These are phyloP conservation scores for Prunella strophiata DNA, from an alignment of 2,797 vertebrate genomes.

Conservation along the genomic window DNA sequence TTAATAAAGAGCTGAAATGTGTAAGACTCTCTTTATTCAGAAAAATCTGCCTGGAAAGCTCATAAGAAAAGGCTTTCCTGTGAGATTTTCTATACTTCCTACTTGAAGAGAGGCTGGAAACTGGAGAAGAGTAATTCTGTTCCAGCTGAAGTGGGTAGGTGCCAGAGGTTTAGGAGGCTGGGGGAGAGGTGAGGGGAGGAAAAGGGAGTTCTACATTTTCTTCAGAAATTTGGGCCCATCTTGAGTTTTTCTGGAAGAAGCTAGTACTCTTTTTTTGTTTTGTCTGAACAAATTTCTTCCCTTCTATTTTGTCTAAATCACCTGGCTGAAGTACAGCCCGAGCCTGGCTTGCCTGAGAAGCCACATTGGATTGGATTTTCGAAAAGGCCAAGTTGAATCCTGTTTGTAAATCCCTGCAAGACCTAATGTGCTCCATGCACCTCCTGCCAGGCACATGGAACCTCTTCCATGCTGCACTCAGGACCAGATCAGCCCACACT, in stretches of 20 bases:
- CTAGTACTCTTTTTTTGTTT: neutral
- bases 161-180: constrained; percentile 46
- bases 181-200: neutral
- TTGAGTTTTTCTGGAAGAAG: neutral
- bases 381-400: neutral
- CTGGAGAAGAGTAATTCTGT: constrained; percentile 35
- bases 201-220: neutral
- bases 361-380: neutral
- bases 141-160: constrained; percentile 29
- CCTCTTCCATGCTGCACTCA: neutral
- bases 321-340: neutral
- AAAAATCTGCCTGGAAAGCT: constrained; percentile 65
- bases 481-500: neutral
- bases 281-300: constrained; percentile 23
- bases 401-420: neutral
- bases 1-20: neutral
- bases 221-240: neutral
- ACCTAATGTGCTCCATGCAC: neutral
- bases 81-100: constrained; percentile 64
- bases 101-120: constrained; percentile 53
- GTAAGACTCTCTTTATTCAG: constrained; percentile 37
- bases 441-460: neutral
- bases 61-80: constrained; percentile 63
- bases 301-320: constrained; percentile 36
- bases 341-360: constrained; percentile 5